phyloP scores from a whole-genome alignment of 2,888 invertebrate species.

The Andrena hattorfiana region DNA sequence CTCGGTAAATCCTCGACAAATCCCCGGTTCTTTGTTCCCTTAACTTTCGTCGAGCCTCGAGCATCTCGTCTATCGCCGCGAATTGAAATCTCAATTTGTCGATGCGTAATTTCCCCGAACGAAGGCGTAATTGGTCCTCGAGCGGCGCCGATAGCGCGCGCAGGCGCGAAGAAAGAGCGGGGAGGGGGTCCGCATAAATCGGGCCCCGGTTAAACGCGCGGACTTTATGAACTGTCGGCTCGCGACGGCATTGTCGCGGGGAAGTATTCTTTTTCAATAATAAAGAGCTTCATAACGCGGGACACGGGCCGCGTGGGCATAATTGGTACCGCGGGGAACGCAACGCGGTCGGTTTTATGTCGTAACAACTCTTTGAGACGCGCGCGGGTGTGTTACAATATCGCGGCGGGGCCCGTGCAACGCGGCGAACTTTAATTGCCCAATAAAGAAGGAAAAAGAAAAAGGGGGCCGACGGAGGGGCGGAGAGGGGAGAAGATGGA shows the following conservation, averaged over 20 bases:
- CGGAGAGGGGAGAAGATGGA: background rate
- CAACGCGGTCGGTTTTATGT: conserved; percentile 54
- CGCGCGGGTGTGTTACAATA: conserved; percentile 55
- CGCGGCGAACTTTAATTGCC: conserved; percentile 66
- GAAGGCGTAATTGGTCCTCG: conserved; percentile 18
- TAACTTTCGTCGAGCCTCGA: too few species aligned
- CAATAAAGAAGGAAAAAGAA: conserved; percentile 61
- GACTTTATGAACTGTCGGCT: conserved; percentile 55
- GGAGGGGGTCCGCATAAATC: background rate
- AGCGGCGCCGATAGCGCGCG: conserved; percentile 7
- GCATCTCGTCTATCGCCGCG: background rate
- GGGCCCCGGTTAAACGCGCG: background rate
- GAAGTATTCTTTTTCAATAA: conserved; percentile 60
- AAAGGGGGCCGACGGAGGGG: background rate
- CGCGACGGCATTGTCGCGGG: conserved; percentile 46
- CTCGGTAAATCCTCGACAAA: background rate
- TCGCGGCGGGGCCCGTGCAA: conserved; percentile 46
- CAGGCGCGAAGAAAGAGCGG: background rate
- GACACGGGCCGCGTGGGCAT: conserved; percentile 55
- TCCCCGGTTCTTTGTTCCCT: background rate
- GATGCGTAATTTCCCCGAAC: conserved; percentile 13
- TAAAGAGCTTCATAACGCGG: conserved; percentile 65
- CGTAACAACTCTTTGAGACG: conserved; percentile 60
- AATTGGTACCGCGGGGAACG: conserved; percentile 59
- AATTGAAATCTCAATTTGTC: conserved; percentile 33